Percentiles rank a stretch among this genome's conserved stretches.
These are phyloP conservation scores for Diadumene lineata DNA, from an alignment of 92 coral and sea anemone species.

Conservation along the genomic window DNA sequence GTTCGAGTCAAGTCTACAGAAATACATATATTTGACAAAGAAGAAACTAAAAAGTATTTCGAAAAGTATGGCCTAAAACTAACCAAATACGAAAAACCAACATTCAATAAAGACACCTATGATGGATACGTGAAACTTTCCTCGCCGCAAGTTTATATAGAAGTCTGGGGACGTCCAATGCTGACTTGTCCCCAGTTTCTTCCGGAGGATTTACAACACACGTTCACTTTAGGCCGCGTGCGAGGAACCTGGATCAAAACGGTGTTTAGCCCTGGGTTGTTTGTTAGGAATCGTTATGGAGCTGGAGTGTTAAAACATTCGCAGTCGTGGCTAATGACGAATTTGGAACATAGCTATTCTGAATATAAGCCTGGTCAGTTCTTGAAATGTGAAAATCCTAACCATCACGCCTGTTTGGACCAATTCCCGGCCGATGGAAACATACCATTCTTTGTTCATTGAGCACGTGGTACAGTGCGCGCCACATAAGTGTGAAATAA, in stretches of 20 bases:
- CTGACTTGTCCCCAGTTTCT: conserved; percentile 36
- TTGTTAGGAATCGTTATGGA: conserved; percentile 56
- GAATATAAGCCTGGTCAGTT: conserved; percentile 35
- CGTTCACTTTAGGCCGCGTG: conserved; percentile 32
- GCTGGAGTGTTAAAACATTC: conserved; percentile 48
- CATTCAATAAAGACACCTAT: not conserved
- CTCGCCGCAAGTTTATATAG: conserved; percentile 3
- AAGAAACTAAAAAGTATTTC: conserved; percentile 25
- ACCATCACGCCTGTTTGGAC: conserved; percentile 37
- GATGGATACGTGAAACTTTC: not conserved
- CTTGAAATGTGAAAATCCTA: conserved; percentile 21
- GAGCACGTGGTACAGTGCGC: too few species aligned
- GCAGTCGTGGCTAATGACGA: conserved; percentile 27
- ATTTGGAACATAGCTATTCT: conserved; percentile 22
- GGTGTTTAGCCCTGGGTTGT: conserved; percentile 45
- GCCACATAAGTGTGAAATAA: too few species aligned
- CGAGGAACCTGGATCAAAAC: conserved; percentile 38
- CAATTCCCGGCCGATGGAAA: conserved; percentile 58
- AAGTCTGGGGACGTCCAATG: conserved; percentile 23
- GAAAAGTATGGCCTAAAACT: conserved; percentile 30
- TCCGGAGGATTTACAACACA: conserved; percentile 44
- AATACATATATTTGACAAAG: conserved; percentile 20
- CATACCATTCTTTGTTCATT: conserved; percentile 38
- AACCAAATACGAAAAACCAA: conserved; percentile 11
- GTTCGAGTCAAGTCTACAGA: conserved; percentile 9